Percentiles rank a stretch among this genome's conserved stretches.
Conservation (phyloP, 2,888 invertebrate species). For the Volucella bombylans region DNA sequence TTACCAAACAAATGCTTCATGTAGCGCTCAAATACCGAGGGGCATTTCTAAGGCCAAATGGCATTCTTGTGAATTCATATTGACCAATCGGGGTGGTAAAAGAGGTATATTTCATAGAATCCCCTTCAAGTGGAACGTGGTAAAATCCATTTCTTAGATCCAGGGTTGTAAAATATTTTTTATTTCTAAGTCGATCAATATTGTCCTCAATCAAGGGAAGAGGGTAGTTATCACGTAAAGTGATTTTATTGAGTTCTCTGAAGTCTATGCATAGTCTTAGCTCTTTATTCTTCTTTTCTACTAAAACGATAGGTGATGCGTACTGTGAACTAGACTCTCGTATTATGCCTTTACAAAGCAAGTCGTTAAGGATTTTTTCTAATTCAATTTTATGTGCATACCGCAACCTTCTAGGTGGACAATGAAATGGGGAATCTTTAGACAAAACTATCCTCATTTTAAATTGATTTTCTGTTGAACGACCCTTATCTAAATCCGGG, state of each 20-base stretch:
- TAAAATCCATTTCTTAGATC: conserved; percentile 73
- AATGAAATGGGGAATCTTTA: conserved; percentile 52
- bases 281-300: conserved; percentile 65
- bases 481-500: conserved; percentile 1
- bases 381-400: conserved; percentile 49
- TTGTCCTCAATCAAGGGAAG: conserved; percentile 68
- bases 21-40: too few relatives aligned
- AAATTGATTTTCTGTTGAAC: too few relatives aligned
- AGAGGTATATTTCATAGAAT: conserved; percentile 46
- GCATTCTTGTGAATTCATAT: conserved; percentile 33
- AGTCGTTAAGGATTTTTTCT: conserved; percentile 46
- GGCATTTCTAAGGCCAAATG: conserved; percentile 32
- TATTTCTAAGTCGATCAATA: conserved; percentile 56
- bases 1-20: too few relatives aligned
- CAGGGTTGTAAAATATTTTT: conserved; percentile 73
- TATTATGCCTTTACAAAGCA: conserved; percentile 29
- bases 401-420: conserved; percentile 41
- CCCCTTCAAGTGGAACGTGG: conserved; percentile 55
- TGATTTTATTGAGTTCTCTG: conserved; percentile 59
- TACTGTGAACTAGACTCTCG: conserved; percentile 53
- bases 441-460: conserved; percentile 5
- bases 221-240: conserved; percentile 61
- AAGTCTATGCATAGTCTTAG: conserved; percentile 59
- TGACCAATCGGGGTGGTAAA: conserved; percentile 38
- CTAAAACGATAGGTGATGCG: conserved; percentile 64